phyloP scores from a whole-genome alignment of 2,797 vertebrate species.

The Gymnocypris eckloni region DNA sequence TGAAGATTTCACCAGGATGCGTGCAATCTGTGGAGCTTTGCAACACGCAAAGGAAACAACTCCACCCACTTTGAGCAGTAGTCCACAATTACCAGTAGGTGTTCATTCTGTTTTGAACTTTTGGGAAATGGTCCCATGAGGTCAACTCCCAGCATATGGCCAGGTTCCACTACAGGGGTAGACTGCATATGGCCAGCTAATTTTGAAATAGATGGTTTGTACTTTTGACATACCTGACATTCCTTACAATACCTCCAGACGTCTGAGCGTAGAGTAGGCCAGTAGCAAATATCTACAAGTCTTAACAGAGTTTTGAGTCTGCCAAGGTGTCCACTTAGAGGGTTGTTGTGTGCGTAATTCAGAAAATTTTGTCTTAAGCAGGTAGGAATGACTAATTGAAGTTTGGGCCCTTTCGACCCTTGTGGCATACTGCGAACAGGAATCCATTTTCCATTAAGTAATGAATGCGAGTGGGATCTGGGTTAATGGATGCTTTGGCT shows the following conservation, averaged over 20 bases:
- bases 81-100: neutral
- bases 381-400: neutral
- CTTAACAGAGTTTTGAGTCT: neutral
- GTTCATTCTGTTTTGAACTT: neutral
- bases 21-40: neutral
- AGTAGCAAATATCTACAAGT: neutral
- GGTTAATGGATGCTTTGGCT: neutral
- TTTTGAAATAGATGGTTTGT: neutral
- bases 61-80: neutral
- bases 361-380: neutral
- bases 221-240: neutral
- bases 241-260: neutral
- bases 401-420: neutral
- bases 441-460: neutral
- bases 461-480: neutral
- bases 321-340: conserved; percentile 2
- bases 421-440: neutral
- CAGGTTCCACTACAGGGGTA: neutral
- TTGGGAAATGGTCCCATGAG: neutral
- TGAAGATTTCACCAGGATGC: neutral
- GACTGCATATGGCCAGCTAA: neutral
- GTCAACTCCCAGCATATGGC: no score
- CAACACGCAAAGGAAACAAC: neutral
- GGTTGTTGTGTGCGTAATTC: neutral
- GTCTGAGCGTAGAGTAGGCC: neutral